Conservation (phyloP, 2,797 vertebrate genomes). For the Spea hammondii region DNA sequence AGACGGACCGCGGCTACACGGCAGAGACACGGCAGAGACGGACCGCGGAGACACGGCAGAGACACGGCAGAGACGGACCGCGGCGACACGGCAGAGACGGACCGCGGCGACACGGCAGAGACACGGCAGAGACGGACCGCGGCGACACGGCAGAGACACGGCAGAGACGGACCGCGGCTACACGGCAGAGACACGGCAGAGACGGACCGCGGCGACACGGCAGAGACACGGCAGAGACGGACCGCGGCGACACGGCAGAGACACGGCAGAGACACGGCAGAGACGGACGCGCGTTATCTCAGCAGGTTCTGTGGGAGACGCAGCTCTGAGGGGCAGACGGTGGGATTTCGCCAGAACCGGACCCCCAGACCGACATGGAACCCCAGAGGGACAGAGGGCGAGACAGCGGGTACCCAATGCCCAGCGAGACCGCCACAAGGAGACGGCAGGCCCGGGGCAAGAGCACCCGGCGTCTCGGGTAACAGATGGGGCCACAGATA, state of each 20-base stretch:
- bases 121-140: neutral
- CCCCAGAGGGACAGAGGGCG: conserved; percentile 5
- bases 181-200: neutral
- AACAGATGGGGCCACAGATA: neutral
- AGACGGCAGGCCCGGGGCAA: too few species aligned
- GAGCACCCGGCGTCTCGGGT: neutral
- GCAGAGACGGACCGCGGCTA: too few species aligned
- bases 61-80: too few species aligned
- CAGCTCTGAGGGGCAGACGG: neutral
- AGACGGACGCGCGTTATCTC: neutral
- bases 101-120: neutral
- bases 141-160: neutral
- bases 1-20: too few species aligned
- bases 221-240: too few species aligned
- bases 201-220: too few species aligned
- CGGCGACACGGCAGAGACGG: too few species aligned
- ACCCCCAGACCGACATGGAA: conserved; percentile 33
- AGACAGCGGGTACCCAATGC: neutral
- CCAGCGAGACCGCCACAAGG: neutral
- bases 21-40: too few species aligned
- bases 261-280: neutral
- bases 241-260: neutral
- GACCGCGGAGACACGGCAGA: too few species aligned
- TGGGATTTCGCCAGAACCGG: neutral
- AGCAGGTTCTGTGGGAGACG: neutral